Base-by-base conservation (phyloP, 2,888 invertebrate genomes). In the Ichneumoninae sp. region DNA sequence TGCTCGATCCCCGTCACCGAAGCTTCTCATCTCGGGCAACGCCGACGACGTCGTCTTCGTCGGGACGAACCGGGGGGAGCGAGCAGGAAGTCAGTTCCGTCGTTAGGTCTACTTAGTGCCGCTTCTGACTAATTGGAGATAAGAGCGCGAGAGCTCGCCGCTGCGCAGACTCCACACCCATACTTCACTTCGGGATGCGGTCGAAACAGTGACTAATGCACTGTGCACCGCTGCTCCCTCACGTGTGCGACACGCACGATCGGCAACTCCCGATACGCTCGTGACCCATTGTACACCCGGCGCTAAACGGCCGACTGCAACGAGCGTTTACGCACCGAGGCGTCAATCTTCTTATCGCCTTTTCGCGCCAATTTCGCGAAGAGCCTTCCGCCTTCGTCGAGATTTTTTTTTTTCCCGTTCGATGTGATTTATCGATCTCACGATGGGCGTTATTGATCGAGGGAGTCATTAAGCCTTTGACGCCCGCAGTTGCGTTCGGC, bases 81-180 rank as follows among this genome's bases (percentile, higher is more conserved):
- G 71, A 85, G 75, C 88, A 88, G 89, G 90, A 91, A 91, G 87
- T 86, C 87, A 87, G 89, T 89, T 90, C 87, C 86, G 85, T 88
- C 83, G 88, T 91, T 90, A 89, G 88, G 77, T 88, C 88, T 90
- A 88, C 87, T 91, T 89, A 89, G 89, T 85, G 80, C 70, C 65
- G 69, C 87, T 87, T 85, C 80, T 77, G 80, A 81, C 86, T 90
- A 91, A 90, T 91, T 88, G 89, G 86, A 83, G 89, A 89, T 89
- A 89, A 89, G 89, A 88, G 86, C 85, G 76, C 76, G 40, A 75
- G 60, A 75, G 60, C 69, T 19, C 74, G 65, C 66, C 57, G 40
- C 70, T 40, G 30, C 71, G 50, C 83, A 71, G 54, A 30, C 19
- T 63, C 44, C 47, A 54, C 47, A 44, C 70, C 65, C 69, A 74